phyloP scores from a whole-genome alignment of 2,888 invertebrate genomes.

The Drosophila rubida region DNA sequence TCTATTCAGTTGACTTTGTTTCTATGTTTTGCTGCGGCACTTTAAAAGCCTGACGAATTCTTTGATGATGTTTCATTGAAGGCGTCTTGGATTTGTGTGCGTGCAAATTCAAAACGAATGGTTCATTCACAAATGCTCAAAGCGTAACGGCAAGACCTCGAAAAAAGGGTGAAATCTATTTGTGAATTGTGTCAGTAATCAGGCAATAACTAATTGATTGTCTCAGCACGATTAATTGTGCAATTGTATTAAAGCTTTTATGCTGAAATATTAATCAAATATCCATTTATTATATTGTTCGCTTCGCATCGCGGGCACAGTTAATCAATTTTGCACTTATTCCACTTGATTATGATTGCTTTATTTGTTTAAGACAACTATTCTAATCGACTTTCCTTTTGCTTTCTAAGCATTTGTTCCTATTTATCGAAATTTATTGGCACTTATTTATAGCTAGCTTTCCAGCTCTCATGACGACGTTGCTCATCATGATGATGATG shows the following conservation, averaged over 20 bases:
- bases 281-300: not conserved
- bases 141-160: not conserved
- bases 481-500: slow-evolving; percentile 22
- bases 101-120: slow-evolving; percentile 1
- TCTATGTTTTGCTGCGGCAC: too few species aligned
- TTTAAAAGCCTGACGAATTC: slow-evolving; percentile 35
- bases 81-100: not conserved
- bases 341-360: slow-evolving; percentile 22
- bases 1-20: not conserved
- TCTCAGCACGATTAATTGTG: not conserved
- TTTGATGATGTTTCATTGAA: slow-evolving; percentile 19
- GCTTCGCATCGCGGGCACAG: not conserved
- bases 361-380: slow-evolving; percentile 39
- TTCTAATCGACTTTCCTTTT: slow-evolving; percentile 51
- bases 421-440: slow-evolving; percentile 56
- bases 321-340: not conserved
- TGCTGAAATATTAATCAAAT: too few species aligned
- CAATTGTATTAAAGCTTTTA: not conserved
- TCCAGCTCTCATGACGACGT: slow-evolving; percentile 32
- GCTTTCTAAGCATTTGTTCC: slow-evolving; percentile 29
- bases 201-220: too few species aligned
- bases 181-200: not conserved
- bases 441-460: slow-evolving; percentile 58
- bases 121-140: slow-evolving; percentile 9
- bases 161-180: not conserved